A percentile compares a stretch with the other conserved stretches of the same genome.
phyloP scores from a whole-genome alignment of 2,888 invertebrate species.

The Latrodectus elegans region DNA sequence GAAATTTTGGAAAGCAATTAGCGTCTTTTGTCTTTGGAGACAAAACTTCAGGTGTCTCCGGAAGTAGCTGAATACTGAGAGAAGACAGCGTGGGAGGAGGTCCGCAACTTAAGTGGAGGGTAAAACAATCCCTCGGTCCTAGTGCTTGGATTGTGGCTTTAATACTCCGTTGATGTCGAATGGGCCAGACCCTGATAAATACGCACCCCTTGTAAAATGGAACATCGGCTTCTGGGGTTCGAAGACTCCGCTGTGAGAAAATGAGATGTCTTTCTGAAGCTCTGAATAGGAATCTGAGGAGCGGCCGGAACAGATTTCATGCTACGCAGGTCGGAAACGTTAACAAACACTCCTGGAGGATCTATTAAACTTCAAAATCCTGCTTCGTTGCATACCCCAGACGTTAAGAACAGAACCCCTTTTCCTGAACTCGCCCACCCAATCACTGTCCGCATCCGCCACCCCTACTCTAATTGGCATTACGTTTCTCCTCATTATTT shows the following conservation, averaged over 20 bases:
- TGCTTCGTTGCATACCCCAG: slow-evolving; percentile 7
- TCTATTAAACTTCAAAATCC: slow-evolving; percentile 57
- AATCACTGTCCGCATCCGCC: slow-evolving; percentile 3
- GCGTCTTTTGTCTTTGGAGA: slow-evolving; percentile 25
- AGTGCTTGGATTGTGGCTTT: slow-evolving; percentile 19
- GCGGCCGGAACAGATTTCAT: slow-evolving; percentile 33
- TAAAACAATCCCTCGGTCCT: neutral
- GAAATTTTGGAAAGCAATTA: slow-evolving; percentile 50
- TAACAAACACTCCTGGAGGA: slow-evolving; percentile 58
- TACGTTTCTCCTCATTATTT: slow-evolving; percentile 66
- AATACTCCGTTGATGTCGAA: slow-evolving; percentile 9
- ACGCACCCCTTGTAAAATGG: slow-evolving; percentile 30
- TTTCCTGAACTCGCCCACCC: neutral
- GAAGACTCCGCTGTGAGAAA: slow-evolving; percentile 60
- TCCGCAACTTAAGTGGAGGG: no score
- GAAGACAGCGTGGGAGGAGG: no score
- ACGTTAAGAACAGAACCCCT: no score
- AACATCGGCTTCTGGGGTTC: slow-evolving; percentile 50
- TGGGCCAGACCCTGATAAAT: slow-evolving; percentile 25
- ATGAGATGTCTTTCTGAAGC: slow-evolving; percentile 50
- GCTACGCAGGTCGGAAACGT: slow-evolving; percentile 58
- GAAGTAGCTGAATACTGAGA: slow-evolving; percentile 15
- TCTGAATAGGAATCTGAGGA: slow-evolving; percentile 19
- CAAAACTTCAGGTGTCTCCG: slow-evolving; percentile 52
- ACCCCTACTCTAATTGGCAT: slow-evolving; percentile 57